Base-by-base conservation (phyloP, 92 coral and sea anemone genomes). In the Paragorgia papillata region DNA sequence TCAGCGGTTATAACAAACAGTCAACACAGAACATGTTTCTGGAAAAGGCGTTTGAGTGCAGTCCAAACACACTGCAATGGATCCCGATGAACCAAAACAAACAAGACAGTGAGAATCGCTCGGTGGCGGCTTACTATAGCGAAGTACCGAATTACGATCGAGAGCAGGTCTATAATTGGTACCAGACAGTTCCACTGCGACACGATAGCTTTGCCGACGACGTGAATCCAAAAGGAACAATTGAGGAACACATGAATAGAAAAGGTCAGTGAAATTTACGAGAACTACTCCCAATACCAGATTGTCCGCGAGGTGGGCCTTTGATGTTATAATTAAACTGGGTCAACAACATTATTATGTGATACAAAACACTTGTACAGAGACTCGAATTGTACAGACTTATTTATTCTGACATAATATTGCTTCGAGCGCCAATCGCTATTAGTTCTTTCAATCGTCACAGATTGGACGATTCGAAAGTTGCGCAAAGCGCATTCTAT, bases 21-120 rank as follows among this genome's bases (percentile, higher is more conserved):
- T 22, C 59, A 68, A 10, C 59, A 10, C 75, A 68, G 14, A 46
- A 46, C 53, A 22, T 44, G 28, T 40, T 4, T 34, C 14, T 21
- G 4, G 30, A 68, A 9, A 39, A 49, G 40, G 54, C 25, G 8
- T n/a, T 64, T 44, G 71, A 64, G 35, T 21, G 48, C 48, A 64
- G 54, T 20, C 41, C 13, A 22, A 68, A 68, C 25, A 7, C 75
- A 0, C 50, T 68, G 7, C 75, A 68, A 26, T 68, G 75, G 75
- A n/a, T 20, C 39, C 59, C 75, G 41, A 44, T 68, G 17, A 68
- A 68, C 41, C 75, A 44, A 68, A 68, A 49, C 25, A 68, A 68
- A 48, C 75, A 44, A 48, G 54, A 29, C 59, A n/a, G n/a, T n/a
- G 31, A 27, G 21, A 46, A 22, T 17, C 32, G 75, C 9, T 57